Conservation (phyloP, 2,113 vertebrate species). For the Prietella phreatophila region DNA sequence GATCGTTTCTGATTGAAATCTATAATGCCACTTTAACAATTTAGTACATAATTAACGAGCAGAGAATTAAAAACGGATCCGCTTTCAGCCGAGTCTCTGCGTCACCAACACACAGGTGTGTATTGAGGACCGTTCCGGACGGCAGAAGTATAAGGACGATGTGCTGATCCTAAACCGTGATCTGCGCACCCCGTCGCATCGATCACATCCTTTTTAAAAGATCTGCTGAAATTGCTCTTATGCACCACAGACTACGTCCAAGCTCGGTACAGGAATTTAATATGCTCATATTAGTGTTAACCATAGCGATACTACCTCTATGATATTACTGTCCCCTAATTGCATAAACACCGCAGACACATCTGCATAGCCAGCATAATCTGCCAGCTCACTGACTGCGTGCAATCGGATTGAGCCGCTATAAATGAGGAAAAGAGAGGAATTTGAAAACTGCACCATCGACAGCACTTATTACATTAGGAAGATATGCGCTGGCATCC, state of each 20-base stretch:
- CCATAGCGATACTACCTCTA: background rate
- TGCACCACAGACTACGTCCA: background rate
- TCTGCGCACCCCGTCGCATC: background rate
- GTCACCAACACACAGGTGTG: background rate
- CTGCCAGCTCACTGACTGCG: background rate
- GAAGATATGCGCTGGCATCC: constrained; percentile 10
- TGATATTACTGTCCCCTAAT: constrained; percentile 18
- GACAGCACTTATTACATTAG: constrained; percentile 24
- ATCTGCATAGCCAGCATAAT: constrained; percentile 35
- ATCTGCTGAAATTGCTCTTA: constrained; percentile 17
- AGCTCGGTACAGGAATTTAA: constrained; percentile 13
- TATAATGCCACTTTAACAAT: background rate
- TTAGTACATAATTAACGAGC: background rate
- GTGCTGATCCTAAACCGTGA: background rate
- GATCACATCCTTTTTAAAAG: background rate
- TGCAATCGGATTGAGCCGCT: background rate
- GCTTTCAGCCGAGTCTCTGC: background rate
- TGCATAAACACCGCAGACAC: constrained; percentile 17
- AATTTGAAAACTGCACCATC: constrained; percentile 27
- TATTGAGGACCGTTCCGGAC: background rate
- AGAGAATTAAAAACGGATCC: background rate
- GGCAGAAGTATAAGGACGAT: background rate
- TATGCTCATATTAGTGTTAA: constrained; percentile 7
- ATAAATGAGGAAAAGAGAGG: background rate
- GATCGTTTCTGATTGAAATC: background rate